Base-by-base conservation (phyloP, 2,888 invertebrate genomes). In the Eurois occulta region DNA sequence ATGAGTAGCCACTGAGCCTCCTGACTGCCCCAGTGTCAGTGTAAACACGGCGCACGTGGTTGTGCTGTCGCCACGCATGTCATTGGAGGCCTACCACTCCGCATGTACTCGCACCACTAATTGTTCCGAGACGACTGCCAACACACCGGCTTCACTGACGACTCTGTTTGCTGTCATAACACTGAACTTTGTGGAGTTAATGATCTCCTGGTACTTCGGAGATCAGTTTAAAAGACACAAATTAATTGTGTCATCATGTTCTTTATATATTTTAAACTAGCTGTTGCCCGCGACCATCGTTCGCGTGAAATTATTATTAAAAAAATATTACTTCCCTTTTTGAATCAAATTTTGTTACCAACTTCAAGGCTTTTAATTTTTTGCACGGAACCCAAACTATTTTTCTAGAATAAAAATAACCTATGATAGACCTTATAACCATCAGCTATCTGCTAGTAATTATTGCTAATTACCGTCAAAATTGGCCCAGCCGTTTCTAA, bases 81-180 rank as follows among this genome's bases (percentile, higher is more conserved):
- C 75, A 64, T 75, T 82, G 81, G 82, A 80, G 62, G 55, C 2
- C 11, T 71, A 75, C 81, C 82, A 85, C 58, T 48, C 62, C 75
- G 62, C 81, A 18, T 66, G 66, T 58, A 18, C 41, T 68, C 46
- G 74, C 70, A 28, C n/a, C n/a, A 35, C 48, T 6, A n/a, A 32
- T 55, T 32, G 52, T 35, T 21, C 18, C 41, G 52, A 43, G 24
- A 35, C 32, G 35, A 52, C 60, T 75, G 75, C 81, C 85, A 80
- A 74, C 67, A 62, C 60, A 28, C 48, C 60, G 60, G 32, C 16
- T n/a, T 38, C 46, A 65, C 66, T 80, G n/a, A 64, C 62, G 16
- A 28, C 58, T 65, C 28, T n/a, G 60, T 66, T 48, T 48, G 75
- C 48, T 21, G 58, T 64, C 62, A 68, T 68, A 78, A 79, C 64